Base-by-base conservation (phyloP, 2,888 invertebrate species). In the Melanotus villosus region DNA sequence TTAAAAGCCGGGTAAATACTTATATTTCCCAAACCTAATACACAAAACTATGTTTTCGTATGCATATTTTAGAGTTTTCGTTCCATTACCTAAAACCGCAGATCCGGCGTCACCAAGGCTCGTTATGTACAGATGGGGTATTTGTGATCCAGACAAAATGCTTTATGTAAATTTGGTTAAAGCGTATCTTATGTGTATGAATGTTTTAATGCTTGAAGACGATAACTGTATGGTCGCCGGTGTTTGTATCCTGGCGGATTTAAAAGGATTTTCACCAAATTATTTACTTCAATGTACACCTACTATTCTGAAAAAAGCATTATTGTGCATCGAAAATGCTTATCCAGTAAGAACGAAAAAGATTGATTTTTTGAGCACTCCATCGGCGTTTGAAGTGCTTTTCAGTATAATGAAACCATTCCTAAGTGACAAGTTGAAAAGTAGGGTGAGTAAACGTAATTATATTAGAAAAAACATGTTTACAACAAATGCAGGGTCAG, bases 271-370 rank as follows among this genome's bases (percentile, higher is more conserved):
- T 7, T 9, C 26, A 7, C 14, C 50, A 3, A 23, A 26, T 36
- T 41, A 47, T 12, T 80, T 89, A 6, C 1, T 58, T 2, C 63
- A 68, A 23, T 84, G 87, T 41, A 89, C 89, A 0, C 89, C 90
- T 1, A 80, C 87, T 0, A 75, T 89, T 30, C 87, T 89, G 9
- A 90, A 89, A 75, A 90, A 90, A 14, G 7, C 10, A 1, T 4
- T 19, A 4, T 16, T 12, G 1, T 65, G 47, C 12, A 1, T 65
- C 5, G 58, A 58, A 26, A 89, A 89, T 70, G 89, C 87, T 0
- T 80, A 89, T 57, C 91, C 91, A 0, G 79, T 90, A 23, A 84
- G 90, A 16, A 84, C 88, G 0, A 88, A 88, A 72, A 87, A 86
- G 6, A 82, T 86, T 50, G 88, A 91, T 47, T 68, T 43, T 18